Evolutionary conservation across 1,140 invertebrate species (phyloP).

Genomic region (Oryzaephilus surinamensis): DNA sequence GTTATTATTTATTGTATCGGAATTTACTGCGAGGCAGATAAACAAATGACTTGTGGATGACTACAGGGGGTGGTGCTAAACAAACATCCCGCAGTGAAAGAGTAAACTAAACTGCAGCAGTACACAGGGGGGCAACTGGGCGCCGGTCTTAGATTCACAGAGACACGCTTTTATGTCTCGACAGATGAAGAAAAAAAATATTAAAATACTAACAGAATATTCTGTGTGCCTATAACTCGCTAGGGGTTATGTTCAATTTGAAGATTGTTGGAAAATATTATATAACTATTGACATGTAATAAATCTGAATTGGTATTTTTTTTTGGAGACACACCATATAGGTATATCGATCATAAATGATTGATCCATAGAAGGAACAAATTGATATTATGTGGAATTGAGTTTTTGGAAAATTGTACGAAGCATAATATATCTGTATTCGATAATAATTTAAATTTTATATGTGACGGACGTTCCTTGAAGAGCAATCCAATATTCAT

Average conservation of each 20-base stretch:
- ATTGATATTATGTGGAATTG: too few species aligned
- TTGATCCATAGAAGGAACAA: too few species aligned
- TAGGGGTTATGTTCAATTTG: too few species aligned
- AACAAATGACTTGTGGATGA: conserved; percentile 23
- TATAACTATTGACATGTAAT: too few species aligned
- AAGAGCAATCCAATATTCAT: conserved; percentile 10
- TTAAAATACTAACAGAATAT: not conserved
- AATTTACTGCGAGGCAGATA: conserved; percentile 19
- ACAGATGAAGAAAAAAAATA: not conserved
- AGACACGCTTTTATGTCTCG: not conserved
- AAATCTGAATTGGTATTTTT: too few species aligned
- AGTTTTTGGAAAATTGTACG: too few species aligned
- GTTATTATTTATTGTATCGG: conserved; percentile 25
- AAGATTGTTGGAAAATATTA: too few species aligned
- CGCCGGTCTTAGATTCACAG: conserved; percentile 1
- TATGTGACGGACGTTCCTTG: conserved; percentile 6
- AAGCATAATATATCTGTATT: too few species aligned
- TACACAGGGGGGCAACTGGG: conserved; percentile 5
- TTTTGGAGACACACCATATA: too few species aligned
- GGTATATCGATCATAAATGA: too few species aligned
- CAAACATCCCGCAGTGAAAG: conserved; percentile 20
- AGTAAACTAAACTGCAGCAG: conserved; percentile 3
- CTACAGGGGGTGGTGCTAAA: conserved; percentile 24
- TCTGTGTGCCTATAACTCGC: too few species aligned
- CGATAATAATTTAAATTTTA: too few species aligned